Evolutionary conservation across 2,797 vertebrate species (phyloP).

Genomic region (Sebastes variabilis): DNA sequence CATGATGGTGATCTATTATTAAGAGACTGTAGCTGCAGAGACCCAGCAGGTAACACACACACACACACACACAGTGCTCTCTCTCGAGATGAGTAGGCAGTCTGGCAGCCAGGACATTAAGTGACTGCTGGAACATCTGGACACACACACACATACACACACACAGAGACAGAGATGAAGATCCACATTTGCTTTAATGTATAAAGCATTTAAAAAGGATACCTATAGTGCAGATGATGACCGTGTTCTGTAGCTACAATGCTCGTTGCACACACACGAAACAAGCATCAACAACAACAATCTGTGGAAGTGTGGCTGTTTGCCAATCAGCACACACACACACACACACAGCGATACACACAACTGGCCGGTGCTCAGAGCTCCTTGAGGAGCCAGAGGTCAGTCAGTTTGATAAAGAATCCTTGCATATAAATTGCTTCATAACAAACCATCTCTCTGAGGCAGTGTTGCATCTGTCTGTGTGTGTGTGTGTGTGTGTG

Average conservation of each 20-base stretch:
- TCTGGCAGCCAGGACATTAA: slow-evolving; percentile 48
- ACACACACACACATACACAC: background rate
- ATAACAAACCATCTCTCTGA: slow-evolving; percentile 70
- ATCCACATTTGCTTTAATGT: background rate
- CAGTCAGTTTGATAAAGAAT: slow-evolving; percentile 75
- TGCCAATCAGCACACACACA: slow-evolving; percentile 12
- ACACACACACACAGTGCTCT: background rate
- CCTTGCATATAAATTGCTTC: slow-evolving; percentile 81
- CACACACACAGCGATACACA: background rate
- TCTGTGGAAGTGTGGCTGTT: slow-evolving; percentile 16
- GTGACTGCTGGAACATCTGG: slow-evolving; percentile 42
- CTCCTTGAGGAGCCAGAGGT: slow-evolving; percentile 69
- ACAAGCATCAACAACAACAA: slow-evolving; percentile 12
- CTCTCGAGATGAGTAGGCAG: slow-evolving; percentile 41
- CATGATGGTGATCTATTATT: slow-evolving; percentile 67
- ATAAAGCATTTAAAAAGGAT: background rate
- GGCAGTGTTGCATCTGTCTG: slow-evolving; percentile 5
- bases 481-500: slow-evolving; percentile 17
- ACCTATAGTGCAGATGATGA: background rate
- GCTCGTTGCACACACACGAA: background rate
- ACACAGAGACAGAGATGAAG: background rate
- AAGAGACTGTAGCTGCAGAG: slow-evolving; percentile 52
- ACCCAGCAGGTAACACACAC: slow-evolving; percentile 11
- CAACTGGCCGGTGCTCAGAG: slow-evolving; percentile 6
- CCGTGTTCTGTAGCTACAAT: background rate